These are phyloP conservation scores for Xestia sexstrigata DNA, from an alignment of 2,888 invertebrate genomes.

Conservation along the genomic window DNA sequence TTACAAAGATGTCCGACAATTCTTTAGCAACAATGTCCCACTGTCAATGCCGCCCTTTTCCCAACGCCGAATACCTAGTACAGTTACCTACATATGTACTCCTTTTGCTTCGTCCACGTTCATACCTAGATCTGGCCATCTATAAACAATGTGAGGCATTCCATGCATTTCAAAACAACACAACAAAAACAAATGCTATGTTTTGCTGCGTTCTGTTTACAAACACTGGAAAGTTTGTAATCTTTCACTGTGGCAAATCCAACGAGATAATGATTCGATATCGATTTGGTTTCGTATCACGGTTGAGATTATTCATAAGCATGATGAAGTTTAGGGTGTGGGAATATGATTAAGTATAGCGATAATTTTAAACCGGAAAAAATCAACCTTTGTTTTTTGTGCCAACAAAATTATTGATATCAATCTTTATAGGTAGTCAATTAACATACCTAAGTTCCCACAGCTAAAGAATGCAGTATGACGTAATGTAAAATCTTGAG, in stretches of 20 bases:
- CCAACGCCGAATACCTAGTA: neutral
- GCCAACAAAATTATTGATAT: constrained; percentile 8
- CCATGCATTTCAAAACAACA: constrained; percentile 11
- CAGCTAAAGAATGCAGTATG: constrained; percentile 49
- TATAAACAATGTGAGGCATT: constrained; percentile 9
- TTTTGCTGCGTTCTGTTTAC: constrained; percentile 54
- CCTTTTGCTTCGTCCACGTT: neutral
- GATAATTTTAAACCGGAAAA: neutral
- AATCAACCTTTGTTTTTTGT: constrained; percentile 6
- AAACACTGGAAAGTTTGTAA: constrained; percentile 49
- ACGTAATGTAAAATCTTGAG: constrained; percentile 50
- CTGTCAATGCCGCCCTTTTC: neutral
- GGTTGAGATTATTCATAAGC: constrained; percentile 21
- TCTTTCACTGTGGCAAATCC: constrained; percentile 13
- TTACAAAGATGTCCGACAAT: too few relatives aligned
- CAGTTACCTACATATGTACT: too few relatives aligned
- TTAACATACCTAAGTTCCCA: constrained; percentile 28
- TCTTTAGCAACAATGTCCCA: neutral
- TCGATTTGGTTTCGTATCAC: constrained; percentile 20
- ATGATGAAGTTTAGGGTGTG: constrained; percentile 23
- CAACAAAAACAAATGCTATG: constrained; percentile 25
- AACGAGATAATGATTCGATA: constrained; percentile 46
- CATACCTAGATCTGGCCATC: neutral
- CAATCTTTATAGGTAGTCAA: constrained; percentile 17
- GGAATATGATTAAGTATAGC: constrained; percentile 17